Evolutionary conservation across 92 coral and sea anemone genomes (phyloP), one percentile per base, ranked within the genome.

Genomic region (Epizoanthus stellaris): DNA sequence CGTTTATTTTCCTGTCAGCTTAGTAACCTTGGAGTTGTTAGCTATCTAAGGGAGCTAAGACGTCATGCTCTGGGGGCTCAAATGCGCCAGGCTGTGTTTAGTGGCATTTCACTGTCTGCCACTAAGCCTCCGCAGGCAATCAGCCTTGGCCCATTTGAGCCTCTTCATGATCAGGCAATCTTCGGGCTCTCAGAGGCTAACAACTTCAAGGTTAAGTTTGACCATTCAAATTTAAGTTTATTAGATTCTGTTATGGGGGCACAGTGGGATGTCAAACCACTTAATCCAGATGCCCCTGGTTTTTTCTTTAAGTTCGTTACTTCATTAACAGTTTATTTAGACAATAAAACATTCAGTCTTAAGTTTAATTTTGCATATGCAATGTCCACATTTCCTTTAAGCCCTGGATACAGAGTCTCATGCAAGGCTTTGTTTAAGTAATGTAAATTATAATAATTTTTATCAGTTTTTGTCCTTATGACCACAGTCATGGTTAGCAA

Each of bases 241-340:
- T 36, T 86, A 69, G 89, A 86, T 77, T 11, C 39, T 16, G 64
- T 86, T 80, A 30, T 30, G 34, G 34, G 34, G 34, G 34, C 34
- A 30, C 34, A 30, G 34, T 30, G 34, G 34, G 34, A 66, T 86
- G 80, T 86, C 5, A 86, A 86, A 63, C 89, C 85, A 56, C 70
- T 77, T 8, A 60, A 70, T 16, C 36, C 85, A n/a, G 71, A 86
- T 68, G 80, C 71, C 16, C 52, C 80, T 1, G 81, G 73, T 5
- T 69, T 70, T n/a, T 84, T 77, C 60, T 87, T 87, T 87, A 87
- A 87, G 80, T 87, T 80, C 79, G 85, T 87, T 14, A 69, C 85
- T 17, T 15, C 53, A 7, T 72, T 72, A 39, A 79, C 73, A 57
- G 74, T 87, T 79, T 80, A 69, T 54, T 42, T 87, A 60, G 90